Evolutionary conservation across 2,888 invertebrate genomes (phyloP).

Genomic region (Selenia dentaria): DNA sequence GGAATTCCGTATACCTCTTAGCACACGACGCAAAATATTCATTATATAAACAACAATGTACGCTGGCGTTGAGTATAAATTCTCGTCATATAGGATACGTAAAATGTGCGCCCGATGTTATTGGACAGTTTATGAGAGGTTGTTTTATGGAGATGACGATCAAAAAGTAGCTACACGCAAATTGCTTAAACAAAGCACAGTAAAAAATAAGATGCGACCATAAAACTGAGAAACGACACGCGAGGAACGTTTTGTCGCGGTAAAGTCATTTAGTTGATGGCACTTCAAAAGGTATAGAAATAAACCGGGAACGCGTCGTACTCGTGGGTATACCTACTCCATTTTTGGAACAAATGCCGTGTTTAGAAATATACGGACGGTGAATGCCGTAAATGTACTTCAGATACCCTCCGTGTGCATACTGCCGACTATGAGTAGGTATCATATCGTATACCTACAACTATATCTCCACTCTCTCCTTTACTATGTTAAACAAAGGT

Average conservation of each 20-base stretch:
- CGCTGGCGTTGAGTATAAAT: slow-evolving; percentile 9
- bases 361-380: slow-evolving; percentile 41
- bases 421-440: too few relatives aligned
- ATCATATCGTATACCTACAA: too few relatives aligned
- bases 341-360: slow-evolving; percentile 57
- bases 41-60: slow-evolving; percentile 23
- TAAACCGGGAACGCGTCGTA: slow-evolving; percentile 48
- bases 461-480: too few relatives aligned
- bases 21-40: slow-evolving; percentile 20
- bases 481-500: too few relatives aligned
- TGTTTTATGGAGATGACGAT: slow-evolving; percentile 18
- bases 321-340: slow-evolving; percentile 44
- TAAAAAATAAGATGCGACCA: slow-evolving; percentile 35
- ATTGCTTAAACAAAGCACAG: slow-evolving; percentile 33
- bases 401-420: too few relatives aligned
- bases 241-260: slow-evolving; percentile 50
- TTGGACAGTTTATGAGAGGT: slow-evolving; percentile 23
- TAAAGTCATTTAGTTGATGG: slow-evolving; percentile 55
- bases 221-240: slow-evolving; percentile 46
- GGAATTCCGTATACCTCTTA: slow-evolving; percentile 22
- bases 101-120: slow-evolving; percentile 20
- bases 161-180: slow-evolving; percentile 25
- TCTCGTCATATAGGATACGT: slow-evolving; percentile 12
- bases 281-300: slow-evolving; percentile 63
- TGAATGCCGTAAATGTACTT: slow-evolving; percentile 44